Percentiles rank a stretch among this genome's conserved stretches.
Conservation (phyloP, 2,797 vertebrate genomes). For the Chiloscyllium punctatum region DNA sequence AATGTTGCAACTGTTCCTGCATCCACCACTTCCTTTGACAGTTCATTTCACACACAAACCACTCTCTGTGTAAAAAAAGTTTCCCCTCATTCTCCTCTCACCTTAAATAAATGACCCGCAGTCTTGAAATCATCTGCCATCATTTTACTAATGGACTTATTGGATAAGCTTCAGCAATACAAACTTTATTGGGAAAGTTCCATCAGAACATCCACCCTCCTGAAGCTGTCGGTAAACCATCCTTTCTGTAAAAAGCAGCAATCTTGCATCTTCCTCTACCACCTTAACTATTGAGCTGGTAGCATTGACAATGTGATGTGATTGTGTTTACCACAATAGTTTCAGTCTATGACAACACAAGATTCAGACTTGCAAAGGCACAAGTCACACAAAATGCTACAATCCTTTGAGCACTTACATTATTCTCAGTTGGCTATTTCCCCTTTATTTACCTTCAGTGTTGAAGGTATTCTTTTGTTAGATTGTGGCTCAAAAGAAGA, state of each 20-base stretch:
- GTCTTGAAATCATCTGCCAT: not conserved
- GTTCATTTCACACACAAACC: too few relatives aligned
- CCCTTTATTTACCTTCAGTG: constrained; percentile 44
- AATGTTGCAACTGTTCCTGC: too few relatives aligned
- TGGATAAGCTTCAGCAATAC: too few relatives aligned
- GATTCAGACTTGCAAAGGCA: not conserved
- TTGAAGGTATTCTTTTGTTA: constrained; percentile 50
- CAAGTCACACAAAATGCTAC: not conserved
- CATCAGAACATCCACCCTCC: not conserved
- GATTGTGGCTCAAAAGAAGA: constrained; percentile 59
- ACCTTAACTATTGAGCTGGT: not conserved
- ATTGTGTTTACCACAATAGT: not conserved
- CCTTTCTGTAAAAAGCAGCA: not conserved
- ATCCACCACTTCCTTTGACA: too few relatives aligned
- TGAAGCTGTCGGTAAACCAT: not conserved
- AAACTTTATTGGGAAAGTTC: not conserved
- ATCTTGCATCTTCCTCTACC: not conserved
- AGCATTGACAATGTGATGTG: not conserved
- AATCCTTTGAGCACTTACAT: not conserved
- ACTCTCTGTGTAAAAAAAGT: too few relatives aligned
- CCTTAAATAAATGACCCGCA: too few relatives aligned
- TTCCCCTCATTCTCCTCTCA: too few relatives aligned
- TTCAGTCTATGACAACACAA: too few relatives aligned
- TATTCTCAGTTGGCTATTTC: not conserved
- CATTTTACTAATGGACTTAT: not conserved